Evolutionary conservation across 2,888 invertebrate species (phyloP), one percentile per base, ranked within the genome.

Genomic region (Chirona hameri): DNA sequence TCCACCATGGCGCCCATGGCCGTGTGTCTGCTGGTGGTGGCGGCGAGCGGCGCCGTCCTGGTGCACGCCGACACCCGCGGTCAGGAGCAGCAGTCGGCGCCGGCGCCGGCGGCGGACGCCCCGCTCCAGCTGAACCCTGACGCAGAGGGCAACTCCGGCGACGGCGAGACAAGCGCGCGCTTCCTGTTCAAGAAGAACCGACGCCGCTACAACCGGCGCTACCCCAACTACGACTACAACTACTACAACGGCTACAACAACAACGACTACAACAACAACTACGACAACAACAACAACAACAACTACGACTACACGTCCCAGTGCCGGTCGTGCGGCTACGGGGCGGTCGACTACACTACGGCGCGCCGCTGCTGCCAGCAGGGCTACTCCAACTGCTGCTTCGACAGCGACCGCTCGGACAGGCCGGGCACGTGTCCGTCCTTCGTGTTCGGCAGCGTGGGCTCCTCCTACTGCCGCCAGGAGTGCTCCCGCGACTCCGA

Each of bases 331-430:
- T 76, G 76, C 39, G 76, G 76, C 76, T 39, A 31, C 39, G 76
- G 76, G 39, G 76, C 76, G 7, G 76, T 76, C 15, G 76, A 76
- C 76, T 76, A 76, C 76, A 76, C 39, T 15, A 76, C 76, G 7
- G 31, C 76, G 21, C 39, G 76, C 31, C 31, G 76, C 39, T 76
- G 76, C 76, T 76, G 76, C 39, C 21, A 24, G 15, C 21, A 10
- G 15, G 76, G 76, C 76, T 76, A 76, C 76, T 7, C 18, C 39
- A 31, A 10, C 21, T 76, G 76, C 76, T 76, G 76, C 76, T 39
- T 27, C 39, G 39, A 76, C 21, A 29, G 9, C 76, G 76, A 18
- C 18, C 18, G 39, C 9, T 12, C 29, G 7, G 39, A 15, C 21
- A 76, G 39, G 76, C 76, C 76, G 18, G 76, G 76, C 31, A 10